Evolutionary conservation across 2,113 vertebrate species (phyloP).

Genomic region (Indri indri): DNA sequence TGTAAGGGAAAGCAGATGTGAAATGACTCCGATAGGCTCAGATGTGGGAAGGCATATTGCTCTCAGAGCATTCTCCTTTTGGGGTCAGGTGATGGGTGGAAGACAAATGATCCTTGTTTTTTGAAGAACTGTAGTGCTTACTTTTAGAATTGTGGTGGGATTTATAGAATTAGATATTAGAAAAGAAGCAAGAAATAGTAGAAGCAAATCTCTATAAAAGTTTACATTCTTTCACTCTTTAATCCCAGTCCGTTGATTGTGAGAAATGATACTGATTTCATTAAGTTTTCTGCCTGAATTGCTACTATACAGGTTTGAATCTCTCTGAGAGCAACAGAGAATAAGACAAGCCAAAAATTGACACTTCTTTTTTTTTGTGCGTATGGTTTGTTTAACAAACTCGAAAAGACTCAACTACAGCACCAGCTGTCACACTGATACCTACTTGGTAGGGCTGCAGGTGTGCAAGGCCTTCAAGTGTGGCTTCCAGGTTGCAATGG

Average conservation of each 20-base stretch:
- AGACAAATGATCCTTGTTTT: neutral
- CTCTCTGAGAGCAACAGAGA: constrained; percentile 70
- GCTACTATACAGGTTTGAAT: constrained; percentile 60
- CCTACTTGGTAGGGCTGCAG: constrained; percentile 99
- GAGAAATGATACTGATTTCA: constrained; percentile 22
- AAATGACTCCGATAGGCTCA: neutral
- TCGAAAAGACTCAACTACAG: constrained; percentile 83
- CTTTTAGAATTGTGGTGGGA: neutral
- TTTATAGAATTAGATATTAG: constrained; percentile 12
- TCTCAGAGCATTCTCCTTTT: neutral
- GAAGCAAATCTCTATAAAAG: neutral
- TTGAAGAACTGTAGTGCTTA: neutral
- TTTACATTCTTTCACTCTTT: constrained; percentile 18
- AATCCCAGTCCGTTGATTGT: constrained; percentile 9
- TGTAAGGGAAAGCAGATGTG: neutral
- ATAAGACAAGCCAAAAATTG: constrained; percentile 71
- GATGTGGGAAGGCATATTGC: neutral
- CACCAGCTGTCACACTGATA: constrained; percentile 91
- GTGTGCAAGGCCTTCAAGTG: constrained; percentile 99
- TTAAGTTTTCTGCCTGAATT: constrained; percentile 67
- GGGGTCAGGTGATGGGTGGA: neutral
- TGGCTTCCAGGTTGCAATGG: constrained; percentile 99
- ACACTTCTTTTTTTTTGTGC: neutral
- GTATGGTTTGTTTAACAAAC: constrained; percentile 54
- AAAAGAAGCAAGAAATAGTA: neutral